Evolutionary conservation across 2,888 invertebrate species (phyloP), one percentile per base, ranked within the genome.

Genomic region (Drosophila eohydei): DNA sequence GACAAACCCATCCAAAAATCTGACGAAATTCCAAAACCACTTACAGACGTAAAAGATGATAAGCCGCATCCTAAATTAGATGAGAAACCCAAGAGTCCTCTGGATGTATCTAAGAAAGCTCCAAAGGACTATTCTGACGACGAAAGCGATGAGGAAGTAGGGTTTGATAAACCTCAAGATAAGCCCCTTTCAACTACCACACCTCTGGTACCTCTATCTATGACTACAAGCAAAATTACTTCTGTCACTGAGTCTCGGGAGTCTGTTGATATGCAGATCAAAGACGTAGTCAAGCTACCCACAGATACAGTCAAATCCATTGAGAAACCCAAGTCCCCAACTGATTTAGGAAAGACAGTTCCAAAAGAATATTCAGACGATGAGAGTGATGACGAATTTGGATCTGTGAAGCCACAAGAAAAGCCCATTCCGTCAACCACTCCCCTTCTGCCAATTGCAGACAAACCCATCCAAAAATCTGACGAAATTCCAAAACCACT

Each of bases 301-400:
- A 21, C 41, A 21, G 41, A 21, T 21, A n/a, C 41, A 5, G 41
- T 43, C 0, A 43, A 43, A 43, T 9, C 41, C 9, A 3, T 21
- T 16, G 41, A 43, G 12, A 43, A 43, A 4, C 41, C 16, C n/a
- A 43, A 43, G 41, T 43, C 41, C 16, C 41, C 41, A 7, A 43
- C 41, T 16, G 41, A 43, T 9, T 43, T 43, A 43, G 16, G 2
- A 43, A 43, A 43, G 21, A 43, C 8, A 3, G 41, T 43, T 43
- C 41, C 41, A 8, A 43, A 16, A 9, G 8, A 43, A 21, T 43
- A 43, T 43, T 43, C 41, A 7, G 41, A 43, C 9, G 41, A 43
- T 43, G 41, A 43, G 41, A 43, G 16, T 43, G 41, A 43, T 43
- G 41, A 43, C 8, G 41, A 43, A 21, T 43, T 43, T n/a, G 41